Evolutionary conservation across 2,113 vertebrate genomes (phyloP).

Genomic region (Connochaetes taurinus): DNA sequence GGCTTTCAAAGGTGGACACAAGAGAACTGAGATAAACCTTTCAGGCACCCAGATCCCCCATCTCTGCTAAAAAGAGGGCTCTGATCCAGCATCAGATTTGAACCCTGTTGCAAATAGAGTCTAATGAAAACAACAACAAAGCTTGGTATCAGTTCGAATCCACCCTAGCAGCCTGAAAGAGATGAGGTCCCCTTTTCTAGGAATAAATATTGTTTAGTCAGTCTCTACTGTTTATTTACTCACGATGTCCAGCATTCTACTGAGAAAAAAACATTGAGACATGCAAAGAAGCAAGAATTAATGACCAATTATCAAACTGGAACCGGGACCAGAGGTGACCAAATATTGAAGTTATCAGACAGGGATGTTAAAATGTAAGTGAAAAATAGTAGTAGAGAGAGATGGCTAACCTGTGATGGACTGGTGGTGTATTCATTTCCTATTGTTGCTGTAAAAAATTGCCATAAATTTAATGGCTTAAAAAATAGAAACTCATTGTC

Average conservation of each 20-base stretch:
- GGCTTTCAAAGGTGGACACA: background rate
- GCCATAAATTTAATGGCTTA: background rate
- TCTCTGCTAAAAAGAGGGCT: background rate
- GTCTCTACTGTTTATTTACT: background rate
- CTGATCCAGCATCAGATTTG: background rate
- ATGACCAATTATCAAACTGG: background rate
- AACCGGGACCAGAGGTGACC: background rate
- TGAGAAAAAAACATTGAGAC: background rate
- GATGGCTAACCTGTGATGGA: background rate
- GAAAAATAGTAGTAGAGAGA: background rate
- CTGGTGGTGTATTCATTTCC: background rate
- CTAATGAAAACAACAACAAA: background rate
- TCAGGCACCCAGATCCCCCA: background rate
- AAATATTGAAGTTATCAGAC: background rate
- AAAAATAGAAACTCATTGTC: background rate
- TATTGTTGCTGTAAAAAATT: background rate
- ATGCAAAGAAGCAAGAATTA: background rate
- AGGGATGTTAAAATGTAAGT: background rate
- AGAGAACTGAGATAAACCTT: background rate
- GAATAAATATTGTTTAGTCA: background rate
- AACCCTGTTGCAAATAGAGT: background rate
- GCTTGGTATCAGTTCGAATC: background rate
- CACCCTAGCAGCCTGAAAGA: background rate
- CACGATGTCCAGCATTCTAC: background rate
- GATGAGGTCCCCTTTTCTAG: background rate